Evolutionary conservation across 1,140 invertebrate species (phyloP).

Genomic region (Lepidurus arcticus): DNA sequence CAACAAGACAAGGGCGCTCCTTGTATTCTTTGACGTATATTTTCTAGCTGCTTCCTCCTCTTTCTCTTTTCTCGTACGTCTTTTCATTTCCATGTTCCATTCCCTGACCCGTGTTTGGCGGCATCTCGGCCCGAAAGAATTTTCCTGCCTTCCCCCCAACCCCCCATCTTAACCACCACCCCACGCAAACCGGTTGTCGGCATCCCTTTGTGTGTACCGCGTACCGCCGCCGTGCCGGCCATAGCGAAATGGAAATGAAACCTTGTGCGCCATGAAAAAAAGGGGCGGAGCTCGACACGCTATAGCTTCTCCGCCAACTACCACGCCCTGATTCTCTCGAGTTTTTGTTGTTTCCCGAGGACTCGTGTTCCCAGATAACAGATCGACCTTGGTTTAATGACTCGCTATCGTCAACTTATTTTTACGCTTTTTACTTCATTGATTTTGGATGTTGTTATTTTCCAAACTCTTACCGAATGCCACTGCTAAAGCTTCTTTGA

Average conservation of each 20-base stretch:
- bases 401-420: slow-evolving; percentile 6
- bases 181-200: slow-evolving; percentile 20
- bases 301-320: slow-evolving; percentile 6
- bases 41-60: background rate
- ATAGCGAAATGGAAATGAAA: slow-evolving; percentile 22
- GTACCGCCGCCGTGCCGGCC: slow-evolving; percentile 10
- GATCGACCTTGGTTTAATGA: slow-evolving; percentile 21
- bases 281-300: slow-evolving; percentile 20
- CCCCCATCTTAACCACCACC: slow-evolving; percentile 4
- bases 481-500: too few relatives aligned
- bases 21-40: background rate
- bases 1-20: slow-evolving; percentile 15
- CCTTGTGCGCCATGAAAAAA: slow-evolving; percentile 20
- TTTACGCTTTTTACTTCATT: background rate
- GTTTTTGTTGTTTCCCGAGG: background rate
- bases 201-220: slow-evolving; percentile 15
- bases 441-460: background rate
- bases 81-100: slow-evolving; percentile 11
- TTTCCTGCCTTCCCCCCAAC: background rate
- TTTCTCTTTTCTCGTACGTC: background rate
- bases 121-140: slow-evolving; percentile 10
- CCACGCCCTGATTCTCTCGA: background rate
- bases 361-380: slow-evolving; percentile 14
- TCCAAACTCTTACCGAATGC: background rate
- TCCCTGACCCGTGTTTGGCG: slow-evolving; percentile 3